Evolutionary conservation across 2,797 vertebrate species (phyloP).

Genomic region (Peromyscus nudipes): DNA sequence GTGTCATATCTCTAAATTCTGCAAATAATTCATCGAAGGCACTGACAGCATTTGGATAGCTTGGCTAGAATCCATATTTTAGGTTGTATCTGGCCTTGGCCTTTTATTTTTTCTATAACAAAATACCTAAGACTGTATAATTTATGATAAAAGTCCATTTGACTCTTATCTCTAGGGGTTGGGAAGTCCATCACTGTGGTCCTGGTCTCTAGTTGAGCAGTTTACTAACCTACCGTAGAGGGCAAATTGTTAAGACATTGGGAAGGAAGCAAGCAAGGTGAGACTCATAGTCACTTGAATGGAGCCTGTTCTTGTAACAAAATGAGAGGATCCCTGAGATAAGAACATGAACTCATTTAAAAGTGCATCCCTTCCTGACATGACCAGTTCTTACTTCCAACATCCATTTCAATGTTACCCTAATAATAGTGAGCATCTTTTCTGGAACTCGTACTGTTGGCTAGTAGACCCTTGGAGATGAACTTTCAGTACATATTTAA

Average conservation of each 20-base stretch:
- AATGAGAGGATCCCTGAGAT: not conserved
- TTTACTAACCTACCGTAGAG: not conserved
- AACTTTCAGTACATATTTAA: not conserved
- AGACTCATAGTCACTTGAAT: not conserved
- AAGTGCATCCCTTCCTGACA: not conserved
- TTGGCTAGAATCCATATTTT: not conserved
- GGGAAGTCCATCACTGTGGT: not conserved
- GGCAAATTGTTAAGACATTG: not conserved
- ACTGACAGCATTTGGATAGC: not conserved
- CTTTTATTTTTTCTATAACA: not conserved
- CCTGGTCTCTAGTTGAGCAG: not conserved
- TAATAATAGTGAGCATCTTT: too few species aligned
- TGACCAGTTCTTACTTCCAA: accelerated
- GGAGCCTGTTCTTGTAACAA: not conserved
- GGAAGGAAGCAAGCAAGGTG: not conserved
- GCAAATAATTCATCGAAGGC: not conserved
- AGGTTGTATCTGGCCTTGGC: not conserved
- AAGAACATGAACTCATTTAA: not conserved
- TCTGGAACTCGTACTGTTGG: not conserved
- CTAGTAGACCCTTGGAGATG: too few species aligned
- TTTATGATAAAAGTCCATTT: not conserved
- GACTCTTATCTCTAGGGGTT: not conserved
- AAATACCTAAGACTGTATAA: not conserved
- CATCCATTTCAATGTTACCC: not conserved
- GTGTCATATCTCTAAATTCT: not conserved